Evolutionary conservation across 2,797 vertebrate genomes (phyloP).

Genomic region (Hydrolagus colliei): DNA sequence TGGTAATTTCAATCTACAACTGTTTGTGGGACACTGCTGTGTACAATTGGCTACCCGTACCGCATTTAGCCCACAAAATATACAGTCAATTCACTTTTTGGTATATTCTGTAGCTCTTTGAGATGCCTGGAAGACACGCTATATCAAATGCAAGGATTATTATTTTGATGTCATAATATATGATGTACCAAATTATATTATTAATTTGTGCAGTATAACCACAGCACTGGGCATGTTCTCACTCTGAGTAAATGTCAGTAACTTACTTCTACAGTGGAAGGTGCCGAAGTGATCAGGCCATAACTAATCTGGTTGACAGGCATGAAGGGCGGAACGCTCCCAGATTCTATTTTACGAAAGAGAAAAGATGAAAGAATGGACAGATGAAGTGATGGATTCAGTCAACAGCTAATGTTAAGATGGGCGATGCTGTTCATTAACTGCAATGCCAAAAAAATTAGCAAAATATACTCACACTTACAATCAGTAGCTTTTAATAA

Average conservation of each 20-base stretch:
- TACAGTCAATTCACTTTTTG: no score
- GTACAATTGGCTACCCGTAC: no score
- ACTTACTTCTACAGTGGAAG: not conserved
- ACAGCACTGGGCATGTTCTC: no score
- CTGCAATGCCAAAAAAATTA: not conserved
- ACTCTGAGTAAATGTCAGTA: not conserved
- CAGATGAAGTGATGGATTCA: not conserved
- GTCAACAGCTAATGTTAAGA: not conserved
- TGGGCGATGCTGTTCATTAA: not conserved
- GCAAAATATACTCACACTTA: slow-evolving; percentile 9
- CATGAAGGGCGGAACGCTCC: not conserved
- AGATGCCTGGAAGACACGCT: no score
- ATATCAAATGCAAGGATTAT: no score
- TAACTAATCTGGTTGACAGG: not conserved
- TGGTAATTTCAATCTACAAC: no score
- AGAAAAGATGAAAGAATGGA: not conserved
- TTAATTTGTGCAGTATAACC: no score
- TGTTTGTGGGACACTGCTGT: no score
- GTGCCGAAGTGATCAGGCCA: not conserved
- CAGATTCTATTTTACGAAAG: not conserved
- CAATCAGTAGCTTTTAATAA: not conserved
- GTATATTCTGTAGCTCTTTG: no score
- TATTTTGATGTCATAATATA: no score
- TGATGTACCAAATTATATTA: no score
- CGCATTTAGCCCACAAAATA: no score